phyloP scores from a whole-genome alignment of 2,888 invertebrate species.

The Cynaeus angustus region DNA sequence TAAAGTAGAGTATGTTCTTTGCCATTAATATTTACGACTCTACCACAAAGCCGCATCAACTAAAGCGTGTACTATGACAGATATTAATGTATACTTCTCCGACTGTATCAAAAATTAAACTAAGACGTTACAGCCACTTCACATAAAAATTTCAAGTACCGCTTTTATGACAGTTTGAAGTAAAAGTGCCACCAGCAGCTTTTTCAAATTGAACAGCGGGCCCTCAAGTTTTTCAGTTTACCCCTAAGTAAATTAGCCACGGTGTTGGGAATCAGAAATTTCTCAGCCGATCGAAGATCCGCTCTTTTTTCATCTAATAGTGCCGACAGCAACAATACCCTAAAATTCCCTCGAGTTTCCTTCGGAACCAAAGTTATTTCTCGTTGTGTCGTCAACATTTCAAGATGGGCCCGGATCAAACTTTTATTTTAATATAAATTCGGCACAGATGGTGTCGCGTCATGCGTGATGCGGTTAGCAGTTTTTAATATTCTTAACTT shows the following conservation, averaged over 20 bases:
- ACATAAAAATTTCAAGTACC: too few relatives aligned
- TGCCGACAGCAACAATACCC: conserved; percentile 18
- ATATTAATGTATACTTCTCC: not conserved
- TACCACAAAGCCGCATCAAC: too few relatives aligned
- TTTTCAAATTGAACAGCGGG: conserved; percentile 48
- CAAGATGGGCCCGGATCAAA: conserved; percentile 12
- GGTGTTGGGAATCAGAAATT: conserved; percentile 13
- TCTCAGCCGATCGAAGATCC: conserved; percentile 3
- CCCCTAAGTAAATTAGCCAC: conserved; percentile 25
- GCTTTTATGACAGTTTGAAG: not conserved
- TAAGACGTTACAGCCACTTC: too few relatives aligned
- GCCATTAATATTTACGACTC: too few relatives aligned
- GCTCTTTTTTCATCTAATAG: not conserved
- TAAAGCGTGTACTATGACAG: too few relatives aligned
- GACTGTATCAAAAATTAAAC: too few relatives aligned
- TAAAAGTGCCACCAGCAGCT: conserved; percentile 28
- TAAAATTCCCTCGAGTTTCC: conserved; percentile 19
- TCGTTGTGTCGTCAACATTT: conserved; percentile 25
- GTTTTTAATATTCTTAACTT: conserved; percentile 14
- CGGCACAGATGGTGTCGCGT: conserved; percentile 13
- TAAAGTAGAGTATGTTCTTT: too few relatives aligned
- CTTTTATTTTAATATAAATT: conserved; percentile 30
- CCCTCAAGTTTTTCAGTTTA: conserved; percentile 41
- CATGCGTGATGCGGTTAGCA: conserved; percentile 5
- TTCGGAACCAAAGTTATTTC: conserved; percentile 26